Percentiles rank a stretch among this genome's conserved stretches.
Conservation (phyloP, 2,113 vertebrate species). For the Chionodraco myersi region DNA sequence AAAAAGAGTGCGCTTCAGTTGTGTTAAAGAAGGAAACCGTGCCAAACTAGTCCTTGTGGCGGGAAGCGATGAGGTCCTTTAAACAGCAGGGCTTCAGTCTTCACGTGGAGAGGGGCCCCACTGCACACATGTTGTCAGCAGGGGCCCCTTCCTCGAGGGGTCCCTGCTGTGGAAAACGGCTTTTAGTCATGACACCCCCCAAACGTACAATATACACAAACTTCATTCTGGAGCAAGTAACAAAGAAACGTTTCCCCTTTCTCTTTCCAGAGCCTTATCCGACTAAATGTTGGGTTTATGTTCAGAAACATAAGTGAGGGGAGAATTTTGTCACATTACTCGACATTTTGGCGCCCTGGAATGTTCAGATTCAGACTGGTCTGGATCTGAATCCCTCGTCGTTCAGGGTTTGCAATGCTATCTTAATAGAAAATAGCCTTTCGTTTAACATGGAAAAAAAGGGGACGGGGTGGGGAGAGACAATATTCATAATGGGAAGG, state of each 20-base stretch:
- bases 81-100: slow-evolving; percentile 41
- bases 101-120: background rate
- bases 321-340: slow-evolving; percentile 31
- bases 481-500: slow-evolving; percentile 71
- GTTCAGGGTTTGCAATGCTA: slow-evolving; percentile 28
- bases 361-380: background rate
- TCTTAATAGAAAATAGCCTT: slow-evolving; percentile 61
- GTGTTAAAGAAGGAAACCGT: slow-evolving; percentile 32
- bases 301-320: slow-evolving; percentile 36
- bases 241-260: slow-evolving; percentile 14
- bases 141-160: background rate
- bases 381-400: background rate
- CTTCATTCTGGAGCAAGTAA: slow-evolving; percentile 43
- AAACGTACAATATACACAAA: slow-evolving; percentile 61
- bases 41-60: background rate
- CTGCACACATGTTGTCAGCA: background rate
- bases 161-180: slow-evolving; percentile 30
- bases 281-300: slow-evolving; percentile 9
- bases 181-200: slow-evolving; percentile 40
- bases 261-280: slow-evolving; percentile 34
- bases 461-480: background rate
- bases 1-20: slow-evolving; percentile 43
- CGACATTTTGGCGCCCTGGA: slow-evolving; percentile 29
- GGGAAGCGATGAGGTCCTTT: slow-evolving; percentile 24
- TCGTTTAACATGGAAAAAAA: slow-evolving; percentile 46